These are phyloP conservation scores for Macropis europaea DNA, from an alignment of 2,888 invertebrate species.

Conservation along the genomic window DNA sequence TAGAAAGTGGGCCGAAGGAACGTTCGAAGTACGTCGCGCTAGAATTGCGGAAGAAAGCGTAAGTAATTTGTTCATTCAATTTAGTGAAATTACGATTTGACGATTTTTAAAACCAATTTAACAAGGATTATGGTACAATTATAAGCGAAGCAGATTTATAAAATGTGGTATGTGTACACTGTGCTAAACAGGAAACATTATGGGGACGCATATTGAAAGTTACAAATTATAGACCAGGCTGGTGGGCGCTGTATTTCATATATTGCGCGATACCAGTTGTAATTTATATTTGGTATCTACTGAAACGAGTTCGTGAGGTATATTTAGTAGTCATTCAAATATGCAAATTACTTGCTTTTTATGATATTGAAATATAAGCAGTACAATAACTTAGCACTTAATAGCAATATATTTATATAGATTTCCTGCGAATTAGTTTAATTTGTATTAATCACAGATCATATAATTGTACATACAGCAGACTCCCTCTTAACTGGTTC, in stretches of 20 bases:
- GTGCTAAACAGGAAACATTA: constrained; percentile 81
- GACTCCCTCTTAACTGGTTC: too few species aligned
- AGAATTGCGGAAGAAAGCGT: constrained; percentile 91
- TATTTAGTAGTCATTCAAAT: constrained; percentile 12
- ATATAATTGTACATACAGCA: not conserved
- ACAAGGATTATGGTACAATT: not conserved
- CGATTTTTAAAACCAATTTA: not conserved
- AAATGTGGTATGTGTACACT: constrained; percentile 27
- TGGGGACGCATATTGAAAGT: constrained; percentile 88
- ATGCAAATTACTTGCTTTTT: constrained; percentile 7
- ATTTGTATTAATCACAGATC: not conserved
- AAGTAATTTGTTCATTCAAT: constrained; percentile 78
- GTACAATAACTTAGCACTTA: not conserved
- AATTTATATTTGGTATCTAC: constrained; percentile 86
- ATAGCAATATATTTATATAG: not conserved
- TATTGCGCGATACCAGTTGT: constrained; percentile 88
- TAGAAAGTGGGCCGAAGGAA: constrained; percentile 89
- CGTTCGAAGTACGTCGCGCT: constrained; percentile 91
- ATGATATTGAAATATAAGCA: constrained; percentile 1
- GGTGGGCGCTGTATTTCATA: constrained; percentile 89
- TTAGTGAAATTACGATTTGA: not conserved
- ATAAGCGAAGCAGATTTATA: not conserved
- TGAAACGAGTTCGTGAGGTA: constrained; percentile 86
- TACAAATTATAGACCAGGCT: constrained; percentile 89
- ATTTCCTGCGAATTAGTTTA: not conserved